Base-by-base conservation (phyloP, 2,797 vertebrate species). In the Gadopsis bispinosus region DNA sequence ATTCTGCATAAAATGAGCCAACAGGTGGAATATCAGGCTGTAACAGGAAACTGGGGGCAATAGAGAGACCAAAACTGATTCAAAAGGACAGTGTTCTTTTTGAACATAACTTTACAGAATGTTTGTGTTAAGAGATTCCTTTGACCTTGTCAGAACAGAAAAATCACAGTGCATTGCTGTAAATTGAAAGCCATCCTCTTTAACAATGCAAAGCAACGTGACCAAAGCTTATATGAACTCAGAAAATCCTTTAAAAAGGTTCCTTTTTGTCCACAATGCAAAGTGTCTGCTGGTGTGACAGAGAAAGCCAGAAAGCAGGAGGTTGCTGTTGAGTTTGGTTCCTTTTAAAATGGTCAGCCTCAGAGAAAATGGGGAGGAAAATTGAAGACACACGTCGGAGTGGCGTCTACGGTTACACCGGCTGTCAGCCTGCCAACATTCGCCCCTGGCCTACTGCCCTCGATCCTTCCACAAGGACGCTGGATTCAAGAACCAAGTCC, bases 341-440 rank as follows among this genome's bases (percentile, higher is more conserved):
- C 73, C 22, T 71, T 65, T 62, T 0, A 45, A 13, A 41, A 54
- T n/a, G 45, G 59, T 51, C 9, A 51, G 48, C 29, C 47, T 58
- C 8, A 1, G 13, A 37, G 74, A 60, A 55, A 83, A 68, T 3
- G 43, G 13, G 53, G 58, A 19, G 50, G 67, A n/a, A 71, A 83
- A 86, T 66, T 73, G 66, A 79, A 86, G 85, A 80, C 85, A 72
- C 86, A 77, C 6, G 55, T 64, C 50, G 0, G 35, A 29, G 66
- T 8, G 62, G 29, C 10, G 50, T 87, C 82, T 87, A 48, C 48
- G 20, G 77, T 85, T 88, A 64, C 88, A 60, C 12, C 68, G 56
- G 66, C 68, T 51, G 55, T 76, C 55, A n/a, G 74, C 26, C 48
- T 35, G 81, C 47, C 69, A 79, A 11, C 17, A n/a, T 7, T 71